These are phyloP conservation scores for Ferdinandea cuprea DNA, from an alignment of 2,888 invertebrate genomes.

Conservation along the genomic window DNA sequence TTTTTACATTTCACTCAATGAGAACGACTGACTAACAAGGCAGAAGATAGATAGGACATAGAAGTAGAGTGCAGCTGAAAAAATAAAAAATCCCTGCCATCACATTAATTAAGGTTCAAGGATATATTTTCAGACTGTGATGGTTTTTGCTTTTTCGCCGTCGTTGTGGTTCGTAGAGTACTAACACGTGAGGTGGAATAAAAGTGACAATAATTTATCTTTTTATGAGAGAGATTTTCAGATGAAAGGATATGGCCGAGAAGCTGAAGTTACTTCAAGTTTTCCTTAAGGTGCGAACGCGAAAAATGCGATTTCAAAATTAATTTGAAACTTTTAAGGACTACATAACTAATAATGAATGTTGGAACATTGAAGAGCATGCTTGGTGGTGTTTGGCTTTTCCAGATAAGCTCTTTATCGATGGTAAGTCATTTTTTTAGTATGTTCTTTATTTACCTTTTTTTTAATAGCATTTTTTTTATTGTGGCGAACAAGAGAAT, in stretches of 20 bases:
- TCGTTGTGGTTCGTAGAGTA: conserved; percentile 38
- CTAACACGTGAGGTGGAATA: conserved; percentile 63
- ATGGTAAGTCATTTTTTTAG: no score
- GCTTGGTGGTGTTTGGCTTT: no score
- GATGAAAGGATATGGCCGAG: conserved; percentile 24
- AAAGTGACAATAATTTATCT: conserved; percentile 60
- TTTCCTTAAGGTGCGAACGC: no score
- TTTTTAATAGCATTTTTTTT: no score
- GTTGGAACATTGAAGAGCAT: no score
- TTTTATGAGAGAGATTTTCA: conserved; percentile 9
- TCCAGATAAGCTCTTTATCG: no score
- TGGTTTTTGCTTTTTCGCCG: conserved; percentile 26
- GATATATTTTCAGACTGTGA: conserved; percentile 38
- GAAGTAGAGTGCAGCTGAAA: conserved; percentile 32
- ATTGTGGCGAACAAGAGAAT: no score
- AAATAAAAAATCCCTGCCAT: conserved; percentile 62
- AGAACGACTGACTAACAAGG: conserved; percentile 9
- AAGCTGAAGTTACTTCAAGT: neutral
- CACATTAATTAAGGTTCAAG: conserved; percentile 70
- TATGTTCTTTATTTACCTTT: no score
- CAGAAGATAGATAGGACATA: neutral
- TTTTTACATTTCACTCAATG: conserved; percentile 32
- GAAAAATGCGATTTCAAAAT: no score
- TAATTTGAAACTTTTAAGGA: no score
- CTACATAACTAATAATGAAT: no score